A percentile compares a stretch with the other conserved stretches of the same genome.
These are phyloP conservation scores for Bombus terrestris DNA, from an alignment of 1,140 invertebrate genomes.

Conservation along the genomic window DNA sequence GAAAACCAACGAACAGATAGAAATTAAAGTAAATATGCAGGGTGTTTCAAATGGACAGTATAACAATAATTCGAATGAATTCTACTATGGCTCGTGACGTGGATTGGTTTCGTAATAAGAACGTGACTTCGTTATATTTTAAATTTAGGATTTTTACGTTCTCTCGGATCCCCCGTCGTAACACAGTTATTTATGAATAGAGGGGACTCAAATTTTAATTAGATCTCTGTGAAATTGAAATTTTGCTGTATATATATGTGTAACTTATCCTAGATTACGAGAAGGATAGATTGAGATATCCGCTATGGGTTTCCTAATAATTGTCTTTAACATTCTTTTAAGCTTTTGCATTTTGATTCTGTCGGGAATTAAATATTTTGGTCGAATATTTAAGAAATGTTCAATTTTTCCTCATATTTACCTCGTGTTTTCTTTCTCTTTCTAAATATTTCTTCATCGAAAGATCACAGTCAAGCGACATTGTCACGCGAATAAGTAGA, in stretches of 20 bases:
- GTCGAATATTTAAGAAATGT: background rate
- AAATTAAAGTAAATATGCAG: background rate
- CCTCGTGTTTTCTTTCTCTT: background rate
- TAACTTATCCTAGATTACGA: background rate
- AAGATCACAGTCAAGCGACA: background rate
- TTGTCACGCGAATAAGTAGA: background rate
- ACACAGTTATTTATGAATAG: background rate
- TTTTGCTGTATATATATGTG: background rate
- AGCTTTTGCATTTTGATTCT: too few relatives aligned
- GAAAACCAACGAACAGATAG: background rate
- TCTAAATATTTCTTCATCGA: background rate
- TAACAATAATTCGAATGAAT: background rate
- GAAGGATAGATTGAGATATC: too few relatives aligned
- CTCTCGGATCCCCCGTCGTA: background rate
- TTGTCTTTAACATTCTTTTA: too few relatives aligned
- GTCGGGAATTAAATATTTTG: too few relatives aligned
- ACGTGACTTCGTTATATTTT: slow-evolving; percentile 7
- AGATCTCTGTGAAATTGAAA: background rate
- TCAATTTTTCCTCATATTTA: background rate
- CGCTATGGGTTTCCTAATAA: background rate
- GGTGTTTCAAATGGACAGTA: background rate
- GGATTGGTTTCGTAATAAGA: background rate
- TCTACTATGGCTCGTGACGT: background rate
- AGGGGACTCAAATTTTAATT: background rate
- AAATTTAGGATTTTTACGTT: background rate